Evolutionary conservation across 2,797 vertebrate species (phyloP).

Genomic region (Florisuga fusca): DNA sequence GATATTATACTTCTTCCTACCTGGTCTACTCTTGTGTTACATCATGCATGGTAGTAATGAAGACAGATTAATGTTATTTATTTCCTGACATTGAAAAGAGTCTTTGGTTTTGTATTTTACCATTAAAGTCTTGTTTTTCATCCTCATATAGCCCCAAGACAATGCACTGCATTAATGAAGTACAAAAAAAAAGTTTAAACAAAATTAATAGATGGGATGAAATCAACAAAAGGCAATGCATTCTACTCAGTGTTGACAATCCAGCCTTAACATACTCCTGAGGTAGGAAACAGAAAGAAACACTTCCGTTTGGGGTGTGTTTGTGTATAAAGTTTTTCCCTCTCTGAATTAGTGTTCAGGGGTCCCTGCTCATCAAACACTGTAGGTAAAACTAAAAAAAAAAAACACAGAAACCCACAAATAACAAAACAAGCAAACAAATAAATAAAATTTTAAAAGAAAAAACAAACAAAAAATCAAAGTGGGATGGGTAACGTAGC

Average conservation of each 20-base stretch:
- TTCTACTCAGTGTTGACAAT: not conserved
- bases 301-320: too few species aligned
- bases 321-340: not conserved
- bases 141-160: conserved; percentile 27
- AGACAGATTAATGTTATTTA: conserved; percentile 87
- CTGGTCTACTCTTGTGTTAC: conserved; percentile 64
- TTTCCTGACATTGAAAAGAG: conserved; percentile 81
- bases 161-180: conserved; percentile 42
- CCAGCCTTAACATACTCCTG: not conserved
- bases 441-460: too few species aligned
- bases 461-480: not conserved
- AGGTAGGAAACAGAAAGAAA: not conserved
- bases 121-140: conserved; percentile 72
- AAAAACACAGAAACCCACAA: not conserved
- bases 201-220: not conserved
- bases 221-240: not conserved
- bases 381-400: not conserved
- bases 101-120: conserved; percentile 66
- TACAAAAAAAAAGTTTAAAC: not conserved
- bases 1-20: conserved; percentile 52
- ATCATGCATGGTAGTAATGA: conserved; percentile 79
- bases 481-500: fast-evolving
- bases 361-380: not conserved
- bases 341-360: not conserved
- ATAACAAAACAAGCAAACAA: too few species aligned